A percentile compares a stretch with the other conserved stretches of the same genome.
Conservation (phyloP, 1,140 invertebrate genomes). For the Hypsibius dujardini region DNA sequence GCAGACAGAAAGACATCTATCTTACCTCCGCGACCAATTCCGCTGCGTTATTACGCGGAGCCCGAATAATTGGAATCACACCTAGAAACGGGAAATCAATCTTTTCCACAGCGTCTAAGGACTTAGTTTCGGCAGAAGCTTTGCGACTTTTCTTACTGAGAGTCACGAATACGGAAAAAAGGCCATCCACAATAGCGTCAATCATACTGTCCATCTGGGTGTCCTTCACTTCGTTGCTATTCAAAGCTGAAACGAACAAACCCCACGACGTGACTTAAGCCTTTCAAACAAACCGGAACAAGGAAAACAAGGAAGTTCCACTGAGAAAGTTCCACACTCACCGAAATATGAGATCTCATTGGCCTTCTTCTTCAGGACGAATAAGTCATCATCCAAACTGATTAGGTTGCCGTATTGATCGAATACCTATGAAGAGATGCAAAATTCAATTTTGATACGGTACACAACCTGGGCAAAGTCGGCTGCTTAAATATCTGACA, state of each 20-base stretch:
- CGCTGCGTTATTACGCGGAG: constrained; percentile 84
- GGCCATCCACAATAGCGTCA: constrained; percentile 80
- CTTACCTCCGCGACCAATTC: constrained; percentile 74
- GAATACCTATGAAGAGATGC: constrained; percentile 43
- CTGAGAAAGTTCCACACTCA: constrained; percentile 32
- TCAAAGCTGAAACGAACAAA: constrained; percentile 53
- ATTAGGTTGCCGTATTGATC: constrained; percentile 99
- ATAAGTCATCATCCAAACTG: constrained; percentile 90
- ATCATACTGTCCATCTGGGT: constrained; percentile 86
- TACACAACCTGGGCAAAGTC: constrained; percentile 17
- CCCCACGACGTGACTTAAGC: background rate
- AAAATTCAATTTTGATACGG: background rate
- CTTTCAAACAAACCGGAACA: too few relatives aligned
- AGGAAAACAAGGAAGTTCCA: too few relatives aligned
- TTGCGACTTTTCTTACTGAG: constrained; percentile 41
- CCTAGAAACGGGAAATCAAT: constrained; percentile 36
- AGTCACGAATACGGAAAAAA: constrained; percentile 94
- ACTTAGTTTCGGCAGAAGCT: too few relatives aligned
- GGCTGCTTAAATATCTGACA: constrained; percentile 18
- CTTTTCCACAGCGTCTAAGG: too few relatives aligned
- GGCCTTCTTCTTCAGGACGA: constrained; percentile 76
- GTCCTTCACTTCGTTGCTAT: constrained; percentile 80
- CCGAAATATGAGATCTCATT: constrained; percentile 84
- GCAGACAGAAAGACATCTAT: too few relatives aligned
- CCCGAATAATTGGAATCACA: constrained; percentile 82